These are phyloP conservation scores for Ctenomys sociabilis DNA, from an alignment of 2,113 vertebrate genomes.

Conservation along the genomic window DNA sequence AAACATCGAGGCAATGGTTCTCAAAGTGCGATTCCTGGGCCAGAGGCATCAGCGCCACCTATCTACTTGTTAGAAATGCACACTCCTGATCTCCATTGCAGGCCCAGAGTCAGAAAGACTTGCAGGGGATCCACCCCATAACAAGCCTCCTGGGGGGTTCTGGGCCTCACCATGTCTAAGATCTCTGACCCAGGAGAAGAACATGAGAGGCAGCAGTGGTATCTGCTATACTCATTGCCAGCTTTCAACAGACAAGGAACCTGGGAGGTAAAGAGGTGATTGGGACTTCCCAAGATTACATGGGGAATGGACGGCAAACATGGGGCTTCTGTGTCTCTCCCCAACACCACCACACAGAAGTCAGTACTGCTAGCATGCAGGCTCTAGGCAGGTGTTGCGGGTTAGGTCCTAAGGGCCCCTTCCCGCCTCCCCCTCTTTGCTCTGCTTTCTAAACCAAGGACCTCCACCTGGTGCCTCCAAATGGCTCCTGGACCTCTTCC, in stretches of 20 bases:
- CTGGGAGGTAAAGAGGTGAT: neutral
- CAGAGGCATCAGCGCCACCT: neutral
- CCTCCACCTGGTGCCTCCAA: slow-evolving; percentile 64
- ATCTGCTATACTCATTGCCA: rapidly evolving
- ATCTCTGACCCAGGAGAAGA: neutral
- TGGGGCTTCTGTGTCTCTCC: neutral
- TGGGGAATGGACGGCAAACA: neutral
- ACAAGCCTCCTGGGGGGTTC: neutral
- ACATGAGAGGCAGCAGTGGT: too few species aligned
- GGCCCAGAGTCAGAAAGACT: neutral
- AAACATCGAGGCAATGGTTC: neutral
- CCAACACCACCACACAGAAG: neutral
- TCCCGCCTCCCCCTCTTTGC: neutral
- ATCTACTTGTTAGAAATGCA: neutral
- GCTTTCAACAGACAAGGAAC: neutral
- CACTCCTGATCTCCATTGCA: neutral
- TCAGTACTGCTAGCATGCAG: neutral
- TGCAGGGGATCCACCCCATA: neutral
- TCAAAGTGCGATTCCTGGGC: neutral
- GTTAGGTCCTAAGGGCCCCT: neutral
- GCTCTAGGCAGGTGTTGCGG: neutral
- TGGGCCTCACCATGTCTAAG: neutral
- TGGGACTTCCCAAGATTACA: neutral
- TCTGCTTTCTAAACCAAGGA: slow-evolving; percentile 50
- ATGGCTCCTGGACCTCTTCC: slow-evolving; percentile 57